These are phyloP conservation scores for Lasiurus borealis DNA, from an alignment of 2,113 vertebrate genomes.

Conservation along the genomic window DNA sequence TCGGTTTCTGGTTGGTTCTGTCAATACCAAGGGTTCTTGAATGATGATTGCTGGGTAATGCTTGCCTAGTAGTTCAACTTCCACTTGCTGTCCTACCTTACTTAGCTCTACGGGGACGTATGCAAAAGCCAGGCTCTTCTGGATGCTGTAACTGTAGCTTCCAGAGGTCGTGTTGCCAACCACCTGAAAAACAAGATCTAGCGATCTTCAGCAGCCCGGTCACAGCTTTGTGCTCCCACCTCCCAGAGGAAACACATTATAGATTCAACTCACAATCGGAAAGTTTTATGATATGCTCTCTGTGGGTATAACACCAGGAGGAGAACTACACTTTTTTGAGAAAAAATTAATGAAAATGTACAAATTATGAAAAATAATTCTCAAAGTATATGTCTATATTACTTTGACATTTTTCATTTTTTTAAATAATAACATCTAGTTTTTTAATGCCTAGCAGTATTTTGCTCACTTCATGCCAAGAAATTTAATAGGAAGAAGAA, in stretches of 20 bases:
- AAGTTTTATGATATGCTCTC: background rate
- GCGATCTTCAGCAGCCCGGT: fast-evolving
- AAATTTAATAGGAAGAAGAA: background rate
- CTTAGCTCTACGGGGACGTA: constrained; percentile 93
- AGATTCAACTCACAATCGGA: background rate
- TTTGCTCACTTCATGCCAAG: constrained; percentile 31
- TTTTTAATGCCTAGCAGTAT: background rate
- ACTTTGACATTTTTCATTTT: constrained; percentile 22
- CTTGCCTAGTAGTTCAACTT: constrained; percentile 95
- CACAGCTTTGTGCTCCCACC: background rate
- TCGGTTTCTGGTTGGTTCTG: constrained; percentile 92
- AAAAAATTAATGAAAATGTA: constrained; percentile 37
- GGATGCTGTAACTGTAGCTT: constrained; percentile 93
- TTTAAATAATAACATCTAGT: background rate
- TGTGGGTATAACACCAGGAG: background rate
- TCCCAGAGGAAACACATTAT: background rate
- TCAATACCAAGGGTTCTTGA: constrained; percentile 94
- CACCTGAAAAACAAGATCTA: constrained; percentile 88
- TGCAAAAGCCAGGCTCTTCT: constrained; percentile 95
- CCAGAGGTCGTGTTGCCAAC: constrained; percentile 98
- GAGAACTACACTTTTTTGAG: background rate
- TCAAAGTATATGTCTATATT: background rate
- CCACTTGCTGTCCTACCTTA: constrained; percentile 92
- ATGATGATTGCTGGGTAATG: constrained; percentile 91
- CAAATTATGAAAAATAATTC: constrained; percentile 26